Evolutionary conservation across 1,140 invertebrate genomes (phyloP), one percentile per base, ranked within the genome.

Genomic region (Thaumetopoea pityocampa): DNA sequence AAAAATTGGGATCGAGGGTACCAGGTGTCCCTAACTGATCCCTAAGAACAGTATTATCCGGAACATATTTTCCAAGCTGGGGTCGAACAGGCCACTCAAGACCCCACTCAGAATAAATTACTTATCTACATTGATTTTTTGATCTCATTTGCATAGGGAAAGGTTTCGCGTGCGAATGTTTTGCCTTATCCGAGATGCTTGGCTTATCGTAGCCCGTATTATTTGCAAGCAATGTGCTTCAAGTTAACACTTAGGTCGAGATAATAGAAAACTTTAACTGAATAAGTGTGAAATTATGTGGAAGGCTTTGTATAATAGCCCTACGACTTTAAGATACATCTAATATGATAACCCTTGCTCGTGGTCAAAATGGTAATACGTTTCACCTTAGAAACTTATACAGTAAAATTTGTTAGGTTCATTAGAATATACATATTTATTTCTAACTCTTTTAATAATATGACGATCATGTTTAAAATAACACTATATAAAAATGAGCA

Each of bases 21-120:
- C 78, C 77, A 81, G 77, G 77, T 81, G 77, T 72, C 58, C 35
- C 53, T 35, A 70, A 76, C 51, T 61, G 69, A 69, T 73, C 64
- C 55, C 49, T 65, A 55, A 56, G 59, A 76, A 67, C 62, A 55
- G 62, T 72, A 76, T 81, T 81, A 78, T 73, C 67, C 62, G 51
- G 30, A 65, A 70, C 67, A 74, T 80, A 73, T 78, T 69, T 64
- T 61, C 59, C 67, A 46, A 51, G 30, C 48, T 49, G 52, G 67
- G 64, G 59, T 52, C 57, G 57, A 51, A 56, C 49, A 60, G 43
- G 47, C 37, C 28, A 41, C 18, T 41, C 11, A 64, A 61, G 55
- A 50, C 56, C 67, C 59, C 45, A 59, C 58, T 73, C 59, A 49
- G 73, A 76, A 80, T 80, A 78, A 67, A 80, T 80, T 77, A 70